Evolutionary conservation across 1,140 invertebrate genomes (phyloP).

Genomic region (Protaetia brevitarsis): DNA sequence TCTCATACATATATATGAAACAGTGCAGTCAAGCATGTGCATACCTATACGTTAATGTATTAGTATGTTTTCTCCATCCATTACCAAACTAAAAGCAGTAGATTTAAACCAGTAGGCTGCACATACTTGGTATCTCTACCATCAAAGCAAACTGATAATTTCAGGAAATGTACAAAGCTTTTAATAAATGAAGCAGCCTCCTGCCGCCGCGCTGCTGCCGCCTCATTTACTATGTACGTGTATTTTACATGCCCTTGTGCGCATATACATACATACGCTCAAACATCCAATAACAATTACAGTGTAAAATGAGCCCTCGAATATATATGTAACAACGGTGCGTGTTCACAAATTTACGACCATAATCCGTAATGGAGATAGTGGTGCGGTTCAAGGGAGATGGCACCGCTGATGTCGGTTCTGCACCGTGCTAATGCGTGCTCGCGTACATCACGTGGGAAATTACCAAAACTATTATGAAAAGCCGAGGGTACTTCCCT

Average conservation of each 20-base stretch:
- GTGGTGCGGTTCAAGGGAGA: slow-evolving; percentile 12
- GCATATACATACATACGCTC: background rate
- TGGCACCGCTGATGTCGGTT: slow-evolving; percentile 9
- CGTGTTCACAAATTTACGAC: slow-evolving; percentile 14
- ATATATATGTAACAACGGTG: background rate
- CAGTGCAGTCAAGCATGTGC: no score
- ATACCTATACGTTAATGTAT: no score
- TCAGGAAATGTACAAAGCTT: background rate
- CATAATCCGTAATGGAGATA: slow-evolving; percentile 16
- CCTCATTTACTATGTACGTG: background rate
- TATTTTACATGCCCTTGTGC: background rate
- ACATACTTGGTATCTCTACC: no score
- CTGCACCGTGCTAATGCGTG: background rate
- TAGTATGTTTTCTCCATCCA: background rate
- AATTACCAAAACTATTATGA: slow-evolving; percentile 11
- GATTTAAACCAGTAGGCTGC: background rate
- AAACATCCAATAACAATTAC: slow-evolving; percentile 1
- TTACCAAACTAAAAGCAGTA: background rate
- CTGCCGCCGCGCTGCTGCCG: no score
- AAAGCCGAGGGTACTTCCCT: background rate
- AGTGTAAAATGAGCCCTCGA: no score
- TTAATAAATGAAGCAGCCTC: slow-evolving; percentile 6
- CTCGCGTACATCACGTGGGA: slow-evolving; percentile 6
- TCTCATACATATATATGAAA: no score
- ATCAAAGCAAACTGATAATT: slow-evolving; percentile 10